These are phyloP conservation scores for Pachyramphus minor DNA, from an alignment of 2,113 vertebrate genomes.

Conservation along the genomic window DNA sequence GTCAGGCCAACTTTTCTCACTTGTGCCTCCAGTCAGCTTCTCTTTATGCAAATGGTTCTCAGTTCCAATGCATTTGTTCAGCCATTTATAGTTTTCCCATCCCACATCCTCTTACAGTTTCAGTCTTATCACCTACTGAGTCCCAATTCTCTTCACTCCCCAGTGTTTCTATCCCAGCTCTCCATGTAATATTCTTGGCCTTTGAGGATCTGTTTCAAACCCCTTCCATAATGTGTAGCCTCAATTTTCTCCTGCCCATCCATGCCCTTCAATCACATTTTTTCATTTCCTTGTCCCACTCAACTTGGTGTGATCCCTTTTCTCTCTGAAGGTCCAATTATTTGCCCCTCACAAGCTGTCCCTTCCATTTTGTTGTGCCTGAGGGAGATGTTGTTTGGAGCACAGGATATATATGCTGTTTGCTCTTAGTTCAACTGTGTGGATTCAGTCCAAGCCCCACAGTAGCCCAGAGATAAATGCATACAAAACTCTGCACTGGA, in stretches of 20 bases:
- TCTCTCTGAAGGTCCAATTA: background rate
- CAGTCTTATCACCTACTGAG: background rate
- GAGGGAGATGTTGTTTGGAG: background rate
- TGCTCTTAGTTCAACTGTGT: background rate
- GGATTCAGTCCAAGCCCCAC: background rate
- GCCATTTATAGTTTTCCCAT: background rate
- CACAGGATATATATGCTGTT: background rate
- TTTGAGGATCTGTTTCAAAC: background rate
- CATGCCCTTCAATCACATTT: background rate
- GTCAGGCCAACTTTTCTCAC: background rate
- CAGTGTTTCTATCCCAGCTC: background rate
- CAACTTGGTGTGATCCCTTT: background rate
- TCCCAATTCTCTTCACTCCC: background rate
- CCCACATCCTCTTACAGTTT: constrained; percentile 20
- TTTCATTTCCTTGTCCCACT: background rate
- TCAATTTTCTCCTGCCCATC: background rate
- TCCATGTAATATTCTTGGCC: background rate
- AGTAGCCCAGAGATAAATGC: background rate
- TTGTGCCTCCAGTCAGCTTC: background rate
- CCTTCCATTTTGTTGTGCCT: background rate
- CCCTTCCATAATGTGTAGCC: background rate
- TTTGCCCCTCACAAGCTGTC: background rate
- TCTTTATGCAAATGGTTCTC: background rate
- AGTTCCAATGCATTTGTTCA: constrained; percentile 4
- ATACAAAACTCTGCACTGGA: background rate